These are phyloP conservation scores for Falco berigora DNA, from an alignment of 2,797 vertebrate genomes.

Conservation along the genomic window DNA sequence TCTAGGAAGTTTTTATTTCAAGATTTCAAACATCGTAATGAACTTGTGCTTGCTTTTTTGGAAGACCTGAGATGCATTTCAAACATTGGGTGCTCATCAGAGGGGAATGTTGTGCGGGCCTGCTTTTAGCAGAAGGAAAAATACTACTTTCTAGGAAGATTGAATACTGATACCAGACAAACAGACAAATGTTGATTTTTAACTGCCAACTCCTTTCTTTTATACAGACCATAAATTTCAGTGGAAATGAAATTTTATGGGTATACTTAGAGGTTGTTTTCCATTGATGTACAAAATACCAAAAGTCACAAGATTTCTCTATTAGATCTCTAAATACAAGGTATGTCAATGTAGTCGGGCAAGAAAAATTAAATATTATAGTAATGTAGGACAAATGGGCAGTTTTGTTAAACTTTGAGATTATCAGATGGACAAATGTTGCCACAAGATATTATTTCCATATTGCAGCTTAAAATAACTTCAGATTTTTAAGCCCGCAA, in stretches of 20 bases:
- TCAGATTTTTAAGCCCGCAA: neutral
- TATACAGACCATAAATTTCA: neutral
- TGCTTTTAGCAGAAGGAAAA: neutral
- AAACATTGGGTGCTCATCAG: neutral
- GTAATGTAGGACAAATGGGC: neutral
- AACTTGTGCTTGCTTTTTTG: neutral
- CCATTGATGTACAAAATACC: neutral
- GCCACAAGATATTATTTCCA: neutral
- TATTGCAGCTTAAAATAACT: neutral
- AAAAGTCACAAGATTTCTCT: neutral
- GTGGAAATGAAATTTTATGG: neutral
- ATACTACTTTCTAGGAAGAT: neutral
- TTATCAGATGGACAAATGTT: neutral
- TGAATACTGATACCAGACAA: neutral
- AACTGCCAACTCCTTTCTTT: neutral
- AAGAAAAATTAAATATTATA: neutral
- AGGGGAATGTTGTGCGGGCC: neutral
- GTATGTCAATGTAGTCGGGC: neutral
- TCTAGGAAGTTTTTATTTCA: neutral
- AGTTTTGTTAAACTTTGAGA: neutral
- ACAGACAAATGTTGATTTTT: neutral
- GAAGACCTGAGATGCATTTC: neutral
- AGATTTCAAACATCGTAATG: neutral
- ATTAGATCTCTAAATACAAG: neutral
- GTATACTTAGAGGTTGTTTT: neutral